Base-by-base conservation (phyloP, 2,888 invertebrate species). In the Villa cingulata region DNA sequence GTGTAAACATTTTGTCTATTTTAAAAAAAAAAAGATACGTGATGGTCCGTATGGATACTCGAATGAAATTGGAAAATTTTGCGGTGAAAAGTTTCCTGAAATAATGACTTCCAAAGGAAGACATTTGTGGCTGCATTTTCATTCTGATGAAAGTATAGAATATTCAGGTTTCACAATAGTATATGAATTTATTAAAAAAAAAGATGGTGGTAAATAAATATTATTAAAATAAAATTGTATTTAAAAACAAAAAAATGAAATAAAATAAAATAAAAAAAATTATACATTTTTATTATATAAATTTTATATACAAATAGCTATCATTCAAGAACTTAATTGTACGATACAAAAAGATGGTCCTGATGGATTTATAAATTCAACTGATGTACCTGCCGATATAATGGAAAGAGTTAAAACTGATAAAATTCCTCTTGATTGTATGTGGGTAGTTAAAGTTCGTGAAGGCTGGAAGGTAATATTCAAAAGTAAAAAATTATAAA, bases 1-100 rank as follows among this genome's bases (percentile, higher is more conserved):
- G n/a, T n/a, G n/a, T n/a, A n/a, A n/a, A n/a, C n/a, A n/a, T n/a
- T n/a, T n/a, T n/a, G n/a, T n/a, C n/a, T n/a, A n/a, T n/a, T n/a
- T n/a, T n/a, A n/a, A n/a, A n/a, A 23, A 23, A 23, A 23, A 23
- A 32, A 51, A 70, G 70, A 78, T 89, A 46, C 76, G 87, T 47
- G 86, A 90, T 63, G 89, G 90, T 2, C 79, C 80, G 41, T 81
- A 84, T 60, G 86, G 86, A 9, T 86, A 79, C 68, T 81, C 81
- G 52, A 74, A 74, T 51, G 66, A 73, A 52, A 67, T 83, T 52
- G 77, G 78, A n/a, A 75, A 73, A 56, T 83, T 72, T 63, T 89
- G 88, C 62, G 86, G 85, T 46, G 72, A 75, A 46, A 72, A 74
- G 47, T 83, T 80, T 60, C 87, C 87, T 20, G 78, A 79, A 17